phyloP scores from a whole-genome alignment of 1,140 invertebrate species.

The Bombus terrestris region DNA sequence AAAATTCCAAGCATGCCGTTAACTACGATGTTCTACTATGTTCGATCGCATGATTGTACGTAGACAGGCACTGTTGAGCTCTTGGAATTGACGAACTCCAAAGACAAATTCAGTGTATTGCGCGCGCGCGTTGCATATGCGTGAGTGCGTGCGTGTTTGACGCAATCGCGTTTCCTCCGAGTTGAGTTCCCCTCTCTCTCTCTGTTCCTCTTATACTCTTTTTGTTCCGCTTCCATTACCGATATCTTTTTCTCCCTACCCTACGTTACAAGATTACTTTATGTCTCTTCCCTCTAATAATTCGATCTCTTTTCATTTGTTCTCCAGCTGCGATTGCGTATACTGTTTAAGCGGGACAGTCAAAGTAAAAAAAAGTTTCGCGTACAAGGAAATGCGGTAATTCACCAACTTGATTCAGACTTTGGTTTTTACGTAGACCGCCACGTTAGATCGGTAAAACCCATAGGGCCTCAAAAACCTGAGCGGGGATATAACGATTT shows the following conservation, averaged over 20 bases:
- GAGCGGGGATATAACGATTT: constrained; percentile 14
- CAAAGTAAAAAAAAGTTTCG: not conserved
- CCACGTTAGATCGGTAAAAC: not conserved
- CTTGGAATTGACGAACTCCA: constrained; percentile 6
- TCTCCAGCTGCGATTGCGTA: not conserved
- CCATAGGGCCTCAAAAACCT: not conserved
- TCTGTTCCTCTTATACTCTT: not conserved
- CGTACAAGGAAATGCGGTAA: not conserved
- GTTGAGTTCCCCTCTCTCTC: constrained; percentile 5
- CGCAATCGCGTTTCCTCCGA: constrained; percentile 57
- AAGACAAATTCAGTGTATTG: constrained; percentile 1
- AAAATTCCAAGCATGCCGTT: not conserved
- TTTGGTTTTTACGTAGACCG: not conserved
- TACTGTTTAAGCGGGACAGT: too few species aligned
- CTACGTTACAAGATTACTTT: constrained; percentile 13
- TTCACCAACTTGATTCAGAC: not conserved
- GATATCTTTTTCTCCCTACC: not conserved
- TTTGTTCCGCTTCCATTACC: not conserved
- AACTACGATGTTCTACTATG: not conserved
- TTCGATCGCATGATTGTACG: not conserved
- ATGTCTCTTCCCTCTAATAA: constrained; percentile 12
- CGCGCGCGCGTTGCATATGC: constrained; percentile 10
- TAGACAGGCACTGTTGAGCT: not conserved
- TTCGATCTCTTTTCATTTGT: constrained; percentile 1
- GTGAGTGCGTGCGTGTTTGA: constrained; percentile 46